phyloP scores from a whole-genome alignment of 2,888 invertebrate genomes.

The Stenodera caucasica region DNA sequence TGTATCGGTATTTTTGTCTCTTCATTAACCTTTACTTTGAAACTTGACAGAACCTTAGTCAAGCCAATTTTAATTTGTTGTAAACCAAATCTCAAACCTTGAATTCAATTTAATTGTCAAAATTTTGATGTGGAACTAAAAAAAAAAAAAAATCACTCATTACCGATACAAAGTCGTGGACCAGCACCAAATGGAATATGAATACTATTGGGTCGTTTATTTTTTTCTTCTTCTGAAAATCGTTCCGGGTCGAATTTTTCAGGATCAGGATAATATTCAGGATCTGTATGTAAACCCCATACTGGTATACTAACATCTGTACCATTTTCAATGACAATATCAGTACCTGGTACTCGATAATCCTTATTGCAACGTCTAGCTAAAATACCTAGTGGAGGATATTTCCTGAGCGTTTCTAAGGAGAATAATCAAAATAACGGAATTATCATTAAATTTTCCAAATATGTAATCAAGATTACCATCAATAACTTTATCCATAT shows the following conservation, averaged over 20 bases:
- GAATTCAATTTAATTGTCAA: too few species aligned
- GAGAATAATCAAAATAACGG: too few species aligned
- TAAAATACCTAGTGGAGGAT: slow-evolving; percentile 42
- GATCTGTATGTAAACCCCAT: slow-evolving; percentile 44
- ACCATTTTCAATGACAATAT: slow-evolving; percentile 38
- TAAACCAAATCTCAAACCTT: slow-evolving; percentile 46
- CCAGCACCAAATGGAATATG: slow-evolving; percentile 38
- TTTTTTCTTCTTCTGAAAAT: slow-evolving; percentile 43
- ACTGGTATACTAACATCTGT: slow-evolving; percentile 41
- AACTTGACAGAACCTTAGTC: slow-evolving; percentile 34
- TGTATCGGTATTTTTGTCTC: slow-evolving; percentile 39
- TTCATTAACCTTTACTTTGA: slow-evolving; percentile 35
- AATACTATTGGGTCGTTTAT: slow-evolving; percentile 34
- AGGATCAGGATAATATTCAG: slow-evolving; percentile 46
- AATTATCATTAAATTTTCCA: too few species aligned
- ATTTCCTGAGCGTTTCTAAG: slow-evolving; percentile 49
- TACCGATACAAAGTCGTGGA: slow-evolving; percentile 31
- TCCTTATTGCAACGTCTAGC: slow-evolving; percentile 33
- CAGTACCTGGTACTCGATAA: slow-evolving; percentile 32
- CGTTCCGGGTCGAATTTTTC: slow-evolving; percentile 48
- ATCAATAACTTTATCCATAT: slow-evolving; percentile 49
- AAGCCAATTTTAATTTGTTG: slow-evolving; percentile 44
- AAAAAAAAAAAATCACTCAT: neutral
- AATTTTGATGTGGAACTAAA: too few species aligned
- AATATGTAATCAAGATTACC: slow-evolving; percentile 19